Evolutionary conservation across 2,113 vertebrate genomes (phyloP), one percentile per base, ranked within the genome.

Genomic region (Gnathonemus echidnorhynchus): DNA sequence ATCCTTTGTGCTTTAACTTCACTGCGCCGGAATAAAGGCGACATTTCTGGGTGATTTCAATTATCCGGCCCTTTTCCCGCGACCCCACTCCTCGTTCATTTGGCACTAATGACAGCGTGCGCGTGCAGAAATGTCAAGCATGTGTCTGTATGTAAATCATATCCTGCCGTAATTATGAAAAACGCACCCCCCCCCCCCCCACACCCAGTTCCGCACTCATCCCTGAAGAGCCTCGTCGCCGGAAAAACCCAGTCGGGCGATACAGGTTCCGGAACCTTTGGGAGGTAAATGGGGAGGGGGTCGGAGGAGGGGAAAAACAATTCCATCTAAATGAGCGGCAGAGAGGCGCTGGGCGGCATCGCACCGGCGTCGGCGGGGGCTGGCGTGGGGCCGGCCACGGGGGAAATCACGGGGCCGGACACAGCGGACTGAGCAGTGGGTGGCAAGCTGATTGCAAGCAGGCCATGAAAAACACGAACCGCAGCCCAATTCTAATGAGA

Each of bases 91-190:
- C 86, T 87, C 84, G 15, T 90, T 90, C 89, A 86, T 84, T 89
- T 42, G 49, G 19, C 80, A 46, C 50, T 93, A 93, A 92, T 92
- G 90, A 84, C 87, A 83, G 46, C 89, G 83, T 91, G 89, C 90
- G 66, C 92, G 92, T 11, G 6, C 83, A 62, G 58, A 95, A 94
- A 95, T 95, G 94, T 94, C 94, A 95, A 93, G 92, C 91, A 89
- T 90, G 90, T 91, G 88, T 89, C 90, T 91, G 88, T 50, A 92
- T 93, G 89, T 92, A 93, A 94, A 93, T 93, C 92, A 89, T 90
- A 92, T 90, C 84, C 58, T 80, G 39, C 84, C 92, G 91, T 93
- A 94, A 94, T 94, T 93, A 94, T 92, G 92, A 95, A 93, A 94
- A 94, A 94, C 92, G 90, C 90, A 89, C 90, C 83, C 85, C 52